These are phyloP conservation scores for Papilio machaon DNA, from an alignment of 1,140 invertebrate species.

Conservation along the genomic window DNA sequence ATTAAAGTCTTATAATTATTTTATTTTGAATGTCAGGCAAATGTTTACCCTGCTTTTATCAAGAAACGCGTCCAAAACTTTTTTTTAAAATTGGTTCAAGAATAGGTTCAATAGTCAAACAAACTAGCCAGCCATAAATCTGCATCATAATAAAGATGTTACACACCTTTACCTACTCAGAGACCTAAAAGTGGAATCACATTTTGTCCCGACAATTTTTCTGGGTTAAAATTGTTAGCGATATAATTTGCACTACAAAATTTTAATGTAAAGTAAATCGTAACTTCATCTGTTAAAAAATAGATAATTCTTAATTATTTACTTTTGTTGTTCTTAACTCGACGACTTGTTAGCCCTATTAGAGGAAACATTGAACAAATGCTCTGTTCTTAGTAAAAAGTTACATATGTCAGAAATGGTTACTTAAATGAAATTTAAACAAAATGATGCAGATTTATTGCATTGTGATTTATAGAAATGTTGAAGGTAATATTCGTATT, in stretches of 20 bases:
- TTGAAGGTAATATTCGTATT: slow-evolving; percentile 29
- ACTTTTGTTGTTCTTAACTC: too few species aligned
- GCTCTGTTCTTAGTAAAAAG: too few species aligned
- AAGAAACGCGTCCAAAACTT: slow-evolving; percentile 66
- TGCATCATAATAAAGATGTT: slow-evolving; percentile 27
- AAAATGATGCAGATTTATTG: slow-evolving; percentile 39
- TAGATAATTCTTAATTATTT: too few species aligned
- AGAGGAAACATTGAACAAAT: background rate
- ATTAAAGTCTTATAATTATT: slow-evolving; percentile 55
- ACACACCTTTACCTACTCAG: background rate
- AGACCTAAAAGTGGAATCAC: background rate
- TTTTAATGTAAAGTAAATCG: background rate
- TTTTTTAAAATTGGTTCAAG: slow-evolving; percentile 69
- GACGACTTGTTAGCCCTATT: background rate
- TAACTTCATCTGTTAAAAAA: background rate
- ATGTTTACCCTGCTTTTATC: slow-evolving; percentile 74
- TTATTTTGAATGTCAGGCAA: slow-evolving; percentile 71
- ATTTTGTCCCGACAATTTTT: background rate
- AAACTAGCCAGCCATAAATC: slow-evolving; percentile 29
- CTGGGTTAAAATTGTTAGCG: background rate
- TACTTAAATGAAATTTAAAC: background rate
- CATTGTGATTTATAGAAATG: slow-evolving; percentile 19
- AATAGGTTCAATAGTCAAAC: slow-evolving; percentile 45
- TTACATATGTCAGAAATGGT: background rate
- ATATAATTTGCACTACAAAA: background rate